Evolutionary conservation across 1,140 invertebrate genomes (phyloP).

Genomic region (Dinothrombium tinctorium): DNA sequence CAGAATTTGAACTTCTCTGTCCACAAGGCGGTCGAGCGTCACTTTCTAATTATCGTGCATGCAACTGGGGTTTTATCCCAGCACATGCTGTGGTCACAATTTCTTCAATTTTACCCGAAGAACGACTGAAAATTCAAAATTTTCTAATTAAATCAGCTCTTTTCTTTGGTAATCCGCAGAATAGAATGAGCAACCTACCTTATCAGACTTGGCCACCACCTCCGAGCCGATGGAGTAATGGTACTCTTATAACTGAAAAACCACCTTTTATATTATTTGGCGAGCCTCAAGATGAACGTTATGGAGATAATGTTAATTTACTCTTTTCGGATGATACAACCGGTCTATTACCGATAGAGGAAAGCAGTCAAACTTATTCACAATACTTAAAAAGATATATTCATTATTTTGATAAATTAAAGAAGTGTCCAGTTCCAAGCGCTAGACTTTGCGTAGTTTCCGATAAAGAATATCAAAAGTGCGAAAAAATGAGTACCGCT

Average conservation of each 20-base stretch:
- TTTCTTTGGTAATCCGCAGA: not conserved
- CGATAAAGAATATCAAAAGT: constrained; percentile 67
- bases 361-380: constrained; percentile 16
- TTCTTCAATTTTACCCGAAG: constrained; percentile 38
- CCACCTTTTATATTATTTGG: constrained; percentile 30
- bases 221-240: not conserved
- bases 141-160: constrained; percentile 17
- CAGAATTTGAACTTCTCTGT: constrained; percentile 61
- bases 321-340: constrained; percentile 17
- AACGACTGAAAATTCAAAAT: constrained; percentile 32
- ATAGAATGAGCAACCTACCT: too few species aligned
- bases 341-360: constrained; percentile 14
- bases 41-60: constrained; percentile 23
- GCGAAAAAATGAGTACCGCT: constrained; percentile 73
- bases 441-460: constrained; percentile 76
- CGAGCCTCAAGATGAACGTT: not conserved
- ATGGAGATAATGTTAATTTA: constrained; percentile 28
- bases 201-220: not conserved
- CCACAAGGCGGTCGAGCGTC: constrained; percentile 43
- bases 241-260: not conserved
- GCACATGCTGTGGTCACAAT: constrained; percentile 64
- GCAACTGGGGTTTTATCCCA: constrained; percentile 40
- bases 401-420: constrained; percentile 22
- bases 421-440: constrained; percentile 47
- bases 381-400: constrained; percentile 14